These are phyloP conservation scores for Pocillopora meandrina DNA, from an alignment of 92 coral and sea anemone species.

Conservation along the genomic window DNA sequence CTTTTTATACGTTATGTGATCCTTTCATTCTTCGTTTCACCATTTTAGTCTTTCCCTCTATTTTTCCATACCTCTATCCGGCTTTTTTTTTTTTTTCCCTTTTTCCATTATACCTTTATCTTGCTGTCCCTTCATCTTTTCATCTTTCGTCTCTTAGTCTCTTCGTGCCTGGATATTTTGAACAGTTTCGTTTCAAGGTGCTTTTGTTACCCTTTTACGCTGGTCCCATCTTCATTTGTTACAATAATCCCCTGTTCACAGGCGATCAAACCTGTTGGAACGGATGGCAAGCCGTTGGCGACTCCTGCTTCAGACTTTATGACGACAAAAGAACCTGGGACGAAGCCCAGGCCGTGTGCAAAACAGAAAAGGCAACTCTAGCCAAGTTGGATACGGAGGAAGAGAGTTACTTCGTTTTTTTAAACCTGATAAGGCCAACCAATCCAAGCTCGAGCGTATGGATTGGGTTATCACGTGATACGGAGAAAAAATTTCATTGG, in stretches of 20 bases:
- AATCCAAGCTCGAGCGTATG: slow-evolving; percentile 31
- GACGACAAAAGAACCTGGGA: slow-evolving; percentile 29
- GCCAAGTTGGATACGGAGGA: slow-evolving; percentile 36
- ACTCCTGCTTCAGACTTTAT: slow-evolving; percentile 29
- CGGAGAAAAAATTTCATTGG: slow-evolving; percentile 32
- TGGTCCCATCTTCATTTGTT: no score
- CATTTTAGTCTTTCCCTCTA: no score
- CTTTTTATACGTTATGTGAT: no score
- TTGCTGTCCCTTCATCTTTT: no score
- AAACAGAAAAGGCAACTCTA: slow-evolving; percentile 15
- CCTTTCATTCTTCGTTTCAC: no score
- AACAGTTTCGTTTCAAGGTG: no score
- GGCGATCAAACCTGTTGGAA: slow-evolving; percentile 48
- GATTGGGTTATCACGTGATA: slow-evolving; percentile 45
- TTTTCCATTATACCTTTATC: no score
- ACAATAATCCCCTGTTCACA: not conserved
- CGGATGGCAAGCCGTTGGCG: slow-evolving; percentile 31
- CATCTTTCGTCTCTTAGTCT: no score
- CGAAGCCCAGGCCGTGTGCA: slow-evolving; percentile 5
- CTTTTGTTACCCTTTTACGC: no score
- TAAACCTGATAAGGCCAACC: slow-evolving; percentile 25
- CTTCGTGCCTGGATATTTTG: no score
- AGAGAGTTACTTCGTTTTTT: slow-evolving; percentile 41
- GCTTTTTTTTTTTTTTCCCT: no score
- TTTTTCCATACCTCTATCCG: no score